Evolutionary conservation across 2,888 invertebrate species (phyloP).

Genomic region (Pyrgus malvae): DNA sequence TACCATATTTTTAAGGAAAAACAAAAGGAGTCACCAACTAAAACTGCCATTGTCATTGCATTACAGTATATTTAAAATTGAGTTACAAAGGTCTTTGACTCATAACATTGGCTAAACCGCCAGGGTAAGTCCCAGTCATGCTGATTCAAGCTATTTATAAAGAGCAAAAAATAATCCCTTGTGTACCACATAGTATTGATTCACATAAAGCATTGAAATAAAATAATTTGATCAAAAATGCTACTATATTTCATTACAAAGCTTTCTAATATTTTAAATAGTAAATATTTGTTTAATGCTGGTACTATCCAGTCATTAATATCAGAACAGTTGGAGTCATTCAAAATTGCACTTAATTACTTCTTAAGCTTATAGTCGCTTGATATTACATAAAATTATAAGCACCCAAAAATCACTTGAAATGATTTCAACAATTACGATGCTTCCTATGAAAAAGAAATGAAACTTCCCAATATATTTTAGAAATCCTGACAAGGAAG

Average conservation of each 20-base stretch:
- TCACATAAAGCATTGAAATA: conserved; percentile 73
- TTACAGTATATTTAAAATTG: conserved; percentile 79
- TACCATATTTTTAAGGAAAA: too few relatives aligned
- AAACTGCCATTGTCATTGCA: conserved; percentile 50
- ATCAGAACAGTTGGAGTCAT: conserved; percentile 53
- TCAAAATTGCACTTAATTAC: conserved; percentile 63
- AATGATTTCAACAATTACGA: not conserved
- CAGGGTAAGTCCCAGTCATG: conserved; percentile 61
- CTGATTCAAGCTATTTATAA: conserved; percentile 57
- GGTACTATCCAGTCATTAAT: conserved; percentile 66
- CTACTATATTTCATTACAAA: conserved; percentile 74
- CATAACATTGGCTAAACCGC: conserved; percentile 68
- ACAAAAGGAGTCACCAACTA: not conserved
- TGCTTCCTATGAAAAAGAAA: not conserved
- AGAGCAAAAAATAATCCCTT: conserved; percentile 62
- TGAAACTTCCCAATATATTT: not conserved
- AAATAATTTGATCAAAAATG: conserved; percentile 77
- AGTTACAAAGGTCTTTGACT: conserved; percentile 74
- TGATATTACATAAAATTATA: conserved; percentile 40
- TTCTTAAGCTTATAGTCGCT: conserved; percentile 31
- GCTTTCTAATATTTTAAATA: conserved; percentile 74
- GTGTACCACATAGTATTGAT: conserved; percentile 70
- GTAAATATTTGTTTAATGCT: conserved; percentile 77
- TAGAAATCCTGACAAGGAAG: conserved; percentile 10
- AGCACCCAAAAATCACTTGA: conserved; percentile 45